Evolutionary conservation across 2,797 vertebrate genomes (phyloP).

Genomic region (Sebastes itinus): DNA sequence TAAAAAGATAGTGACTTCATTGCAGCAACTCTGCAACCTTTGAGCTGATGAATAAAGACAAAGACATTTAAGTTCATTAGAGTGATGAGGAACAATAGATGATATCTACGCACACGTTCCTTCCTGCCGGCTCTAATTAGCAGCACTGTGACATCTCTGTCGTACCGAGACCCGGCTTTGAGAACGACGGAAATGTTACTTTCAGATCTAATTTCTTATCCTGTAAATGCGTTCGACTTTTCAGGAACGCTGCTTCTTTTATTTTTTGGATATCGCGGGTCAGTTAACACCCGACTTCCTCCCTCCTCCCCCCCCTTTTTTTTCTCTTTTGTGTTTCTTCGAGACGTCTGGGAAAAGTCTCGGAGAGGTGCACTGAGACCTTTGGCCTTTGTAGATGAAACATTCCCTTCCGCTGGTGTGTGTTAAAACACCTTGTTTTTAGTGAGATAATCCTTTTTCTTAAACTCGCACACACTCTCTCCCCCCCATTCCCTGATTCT

Average conservation of each 20-base stretch:
- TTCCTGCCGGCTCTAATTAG: conserved; percentile 78
- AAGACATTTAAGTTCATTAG: conserved; percentile 79
- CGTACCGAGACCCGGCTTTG: conserved; percentile 51
- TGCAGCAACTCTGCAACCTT: conserved; percentile 58
- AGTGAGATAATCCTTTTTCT: conserved; percentile 63
- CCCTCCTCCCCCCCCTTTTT: not conserved
- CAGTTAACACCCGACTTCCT: conserved; percentile 14
- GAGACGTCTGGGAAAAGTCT: conserved; percentile 54
- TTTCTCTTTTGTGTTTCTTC: not conserved
- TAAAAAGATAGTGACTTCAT: conserved; percentile 48
- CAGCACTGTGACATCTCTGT: conserved; percentile 73
- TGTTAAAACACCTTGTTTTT: conserved; percentile 66
- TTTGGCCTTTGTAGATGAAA: conserved; percentile 73
- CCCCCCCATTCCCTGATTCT: conserved; percentile 33
- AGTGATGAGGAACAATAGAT: conserved; percentile 80
- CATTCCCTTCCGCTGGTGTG: conserved; percentile 49
- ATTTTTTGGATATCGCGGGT: conserved; percentile 39
- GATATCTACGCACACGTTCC: conserved; percentile 67
- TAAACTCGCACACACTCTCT: conserved; percentile 30
- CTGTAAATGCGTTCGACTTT: conserved; percentile 51
- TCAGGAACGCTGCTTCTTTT: conserved; percentile 20
- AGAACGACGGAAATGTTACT: conserved; percentile 73
- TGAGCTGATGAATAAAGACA: conserved; percentile 77
- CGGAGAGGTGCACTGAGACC: conserved; percentile 41
- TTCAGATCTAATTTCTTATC: conserved; percentile 69